A percentile compares a stretch with the other conserved stretches of the same genome.
Evolutionary conservation across 1,140 invertebrate genomes (phyloP).

Genomic region (Centruroides vittatus): DNA sequence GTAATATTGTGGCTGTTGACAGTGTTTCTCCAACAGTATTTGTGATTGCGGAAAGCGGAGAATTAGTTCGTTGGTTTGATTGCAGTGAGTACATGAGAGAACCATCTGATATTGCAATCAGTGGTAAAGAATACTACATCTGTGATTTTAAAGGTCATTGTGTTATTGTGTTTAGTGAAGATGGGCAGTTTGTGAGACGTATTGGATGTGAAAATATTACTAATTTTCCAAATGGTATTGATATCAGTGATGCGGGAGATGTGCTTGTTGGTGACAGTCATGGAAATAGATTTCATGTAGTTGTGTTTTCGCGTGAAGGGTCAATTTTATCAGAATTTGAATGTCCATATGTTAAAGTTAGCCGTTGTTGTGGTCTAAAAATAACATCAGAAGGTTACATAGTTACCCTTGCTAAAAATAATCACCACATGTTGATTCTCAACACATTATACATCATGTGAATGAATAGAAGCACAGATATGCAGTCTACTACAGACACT

Average conservation of each 20-base stretch:
- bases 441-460: slow-evolving; percentile 77
- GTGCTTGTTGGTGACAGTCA: slow-evolving; percentile 93
- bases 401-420: slow-evolving; percentile 94
- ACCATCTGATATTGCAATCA: slow-evolving; percentile 89
- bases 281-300: slow-evolving; percentile 92
- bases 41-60: slow-evolving; percentile 75
- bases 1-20: slow-evolving; percentile 91
- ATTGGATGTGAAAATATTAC: slow-evolving; percentile 91
- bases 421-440: slow-evolving; percentile 91
- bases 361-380: slow-evolving; percentile 90
- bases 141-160: slow-evolving; percentile 97
- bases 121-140: slow-evolving; percentile 87
- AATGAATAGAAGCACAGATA: slow-evolving; percentile 7
- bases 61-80: slow-evolving; percentile 86
- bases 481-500: slow-evolving; percentile 9
- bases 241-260: slow-evolving; percentile 90
- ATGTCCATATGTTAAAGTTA: slow-evolving; percentile 93
- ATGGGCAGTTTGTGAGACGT: slow-evolving; percentile 74
- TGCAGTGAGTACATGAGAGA: slow-evolving; percentile 94
- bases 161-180: slow-evolving; percentile 86
- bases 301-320: slow-evolving; percentile 77
- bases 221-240: slow-evolving; percentile 94
- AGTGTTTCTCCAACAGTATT: slow-evolving; percentile 94
- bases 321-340: slow-evolving; percentile 82
- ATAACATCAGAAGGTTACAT: slow-evolving; percentile 92